Evolutionary conservation across 2,113 vertebrate genomes (phyloP).

Genomic region (Myotis brandtii): DNA sequence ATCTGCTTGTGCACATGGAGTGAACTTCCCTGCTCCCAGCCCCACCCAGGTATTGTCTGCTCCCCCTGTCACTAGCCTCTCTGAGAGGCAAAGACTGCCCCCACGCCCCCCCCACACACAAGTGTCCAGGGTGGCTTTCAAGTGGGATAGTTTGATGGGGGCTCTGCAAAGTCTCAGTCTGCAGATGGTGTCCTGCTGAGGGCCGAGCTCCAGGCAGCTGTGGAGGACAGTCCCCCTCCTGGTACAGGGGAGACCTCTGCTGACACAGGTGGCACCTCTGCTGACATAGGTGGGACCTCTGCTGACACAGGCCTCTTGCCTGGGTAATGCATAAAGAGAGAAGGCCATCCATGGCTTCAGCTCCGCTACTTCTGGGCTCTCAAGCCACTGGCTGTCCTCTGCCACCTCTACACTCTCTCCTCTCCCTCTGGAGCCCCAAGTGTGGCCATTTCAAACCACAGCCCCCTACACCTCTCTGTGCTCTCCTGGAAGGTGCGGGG

Average conservation of each 20-base stretch:
- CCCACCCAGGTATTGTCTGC: not conserved
- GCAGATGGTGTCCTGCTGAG: not conserved
- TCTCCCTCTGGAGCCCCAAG: not conserved
- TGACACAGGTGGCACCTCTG: not conserved
- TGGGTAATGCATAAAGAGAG: not conserved
- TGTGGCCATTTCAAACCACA: not conserved
- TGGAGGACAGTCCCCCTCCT: not conserved
- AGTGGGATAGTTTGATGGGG: not conserved
- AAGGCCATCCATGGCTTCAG: fast-evolving
- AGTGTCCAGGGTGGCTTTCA: not conserved
- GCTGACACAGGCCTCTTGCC: not conserved
- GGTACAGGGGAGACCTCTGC: not conserved
- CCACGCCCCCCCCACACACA: no score
- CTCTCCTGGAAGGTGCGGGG: no score
- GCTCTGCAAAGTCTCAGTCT: not conserved
- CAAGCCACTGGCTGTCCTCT: not conserved
- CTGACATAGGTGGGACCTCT: not conserved
- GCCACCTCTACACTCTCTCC: not conserved
- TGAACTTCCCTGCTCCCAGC: not conserved
- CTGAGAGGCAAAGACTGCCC: no score
- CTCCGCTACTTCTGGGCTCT: not conserved
- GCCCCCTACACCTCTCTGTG: not conserved
- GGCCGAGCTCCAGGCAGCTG: not conserved
- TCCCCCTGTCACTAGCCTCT: not conserved
- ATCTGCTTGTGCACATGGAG: not conserved